phyloP scores from a whole-genome alignment of 2,113 vertebrate species.

The Hiodon alosoides region DNA sequence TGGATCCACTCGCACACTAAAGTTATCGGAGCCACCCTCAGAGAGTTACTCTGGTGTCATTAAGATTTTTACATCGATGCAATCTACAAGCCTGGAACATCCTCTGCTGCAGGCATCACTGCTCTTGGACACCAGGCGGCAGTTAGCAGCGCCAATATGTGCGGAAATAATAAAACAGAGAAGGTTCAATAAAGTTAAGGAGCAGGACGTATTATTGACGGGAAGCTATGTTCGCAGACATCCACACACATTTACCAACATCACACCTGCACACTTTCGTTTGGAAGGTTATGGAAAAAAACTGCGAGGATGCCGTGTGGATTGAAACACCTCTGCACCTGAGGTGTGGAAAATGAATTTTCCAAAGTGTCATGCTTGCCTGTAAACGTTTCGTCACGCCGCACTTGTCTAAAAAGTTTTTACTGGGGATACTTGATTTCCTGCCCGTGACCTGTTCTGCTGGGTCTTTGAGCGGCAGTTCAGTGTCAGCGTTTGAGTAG shows the following conservation, averaged over 20 bases:
- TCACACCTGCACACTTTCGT: too few relatives aligned
- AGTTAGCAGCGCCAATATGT: too few relatives aligned
- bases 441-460: conserved; percentile 6
- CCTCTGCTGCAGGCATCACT: too few relatives aligned
- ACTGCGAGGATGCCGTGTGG: background rate
- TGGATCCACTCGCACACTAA: too few relatives aligned
- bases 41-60: too few relatives aligned
- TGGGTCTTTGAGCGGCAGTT: background rate
- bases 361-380: background rate
- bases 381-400: background rate
- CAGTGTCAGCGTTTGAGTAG: background rate
- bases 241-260: background rate
- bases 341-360: background rate
- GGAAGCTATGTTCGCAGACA: background rate
- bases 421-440: background rate
- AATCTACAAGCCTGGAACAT: too few relatives aligned
- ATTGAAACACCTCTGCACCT: background rate
- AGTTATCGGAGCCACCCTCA: too few relatives aligned
- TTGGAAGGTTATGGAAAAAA: background rate
- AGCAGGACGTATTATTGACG: too few relatives aligned
- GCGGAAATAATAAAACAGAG: too few relatives aligned
- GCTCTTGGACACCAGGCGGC: too few relatives aligned
- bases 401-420: conserved; percentile 1
- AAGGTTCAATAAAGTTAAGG: too few relatives aligned
- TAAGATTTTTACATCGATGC: too few relatives aligned